Percentiles rank a stretch among this genome's conserved stretches.
These are phyloP conservation scores for Saturnia pavonia DNA, from an alignment of 2,888 invertebrate genomes.

Conservation along the genomic window DNA sequence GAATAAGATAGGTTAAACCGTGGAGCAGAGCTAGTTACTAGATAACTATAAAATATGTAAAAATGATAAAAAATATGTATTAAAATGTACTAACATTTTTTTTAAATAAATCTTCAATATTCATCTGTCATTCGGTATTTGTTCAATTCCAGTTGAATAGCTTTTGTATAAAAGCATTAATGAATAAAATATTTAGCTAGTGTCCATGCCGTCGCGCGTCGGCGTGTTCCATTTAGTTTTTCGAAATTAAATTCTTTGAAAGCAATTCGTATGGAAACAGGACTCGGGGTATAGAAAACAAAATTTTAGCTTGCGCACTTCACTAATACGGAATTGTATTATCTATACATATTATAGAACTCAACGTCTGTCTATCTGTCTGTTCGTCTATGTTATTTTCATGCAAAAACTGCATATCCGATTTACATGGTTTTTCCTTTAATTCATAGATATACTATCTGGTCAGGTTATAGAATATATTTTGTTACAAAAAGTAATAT, in stretches of 20 bases:
- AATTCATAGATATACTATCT: too few species aligned
- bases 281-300: not conserved
- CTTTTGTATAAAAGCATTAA: not conserved
- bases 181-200: slow-evolving; percentile 3
- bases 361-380: too few species aligned
- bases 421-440: too few species aligned
- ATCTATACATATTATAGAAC: too few species aligned
- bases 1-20: too few species aligned
- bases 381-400: too few species aligned
- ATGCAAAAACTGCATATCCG: too few species aligned
- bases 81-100: not conserved
- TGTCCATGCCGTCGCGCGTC: not conserved
- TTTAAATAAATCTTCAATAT: not conserved
- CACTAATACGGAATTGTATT: not conserved
- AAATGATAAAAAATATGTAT: not conserved
- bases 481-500: too few species aligned
- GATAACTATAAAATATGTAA: not conserved
- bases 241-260: slow-evolving; percentile 9
- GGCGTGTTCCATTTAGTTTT: slow-evolving; percentile 9
- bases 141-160: not conserved
- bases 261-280: not conserved
- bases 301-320: not conserved
- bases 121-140: not conserved
- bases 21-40: too few species aligned
- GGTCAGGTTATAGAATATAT: too few species aligned